A percentile compares a stretch with the other conserved stretches of the same genome.
Evolutionary conservation across 1,140 invertebrate species (phyloP).

Genomic region (Conus betulinus): DNA sequence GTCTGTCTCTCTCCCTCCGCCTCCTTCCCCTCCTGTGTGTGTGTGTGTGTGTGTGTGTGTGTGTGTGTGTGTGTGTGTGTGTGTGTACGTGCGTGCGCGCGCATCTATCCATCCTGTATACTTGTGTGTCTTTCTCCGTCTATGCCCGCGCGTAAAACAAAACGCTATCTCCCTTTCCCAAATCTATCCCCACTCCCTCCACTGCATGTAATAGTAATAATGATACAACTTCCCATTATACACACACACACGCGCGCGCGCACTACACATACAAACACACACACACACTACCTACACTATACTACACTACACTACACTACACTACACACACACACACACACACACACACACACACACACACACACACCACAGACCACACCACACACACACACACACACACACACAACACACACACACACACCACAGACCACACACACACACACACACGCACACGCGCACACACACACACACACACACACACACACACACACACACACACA

Average conservation of each 20-base stretch:
- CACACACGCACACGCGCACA: background rate
- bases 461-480: too few species aligned
- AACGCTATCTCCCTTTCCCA: background rate
- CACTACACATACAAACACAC: background rate
- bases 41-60: background rate
- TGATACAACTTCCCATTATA: background rate
- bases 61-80: too few species aligned
- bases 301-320: background rate
- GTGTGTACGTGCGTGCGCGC: background rate
- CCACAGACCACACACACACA: too few species aligned
- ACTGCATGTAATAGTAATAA: background rate
- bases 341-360: constrained; percentile 28
- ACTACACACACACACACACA: constrained; percentile 14
- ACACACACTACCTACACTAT: too few species aligned
- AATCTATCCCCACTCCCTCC: background rate
- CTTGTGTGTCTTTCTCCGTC: background rate
- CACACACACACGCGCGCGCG: background rate
- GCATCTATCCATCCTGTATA: background rate
- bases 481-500: constrained; percentile 26
- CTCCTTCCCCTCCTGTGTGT: too few species aligned
- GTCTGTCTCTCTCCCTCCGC: background rate
- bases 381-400: too few species aligned
- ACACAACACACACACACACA: too few species aligned
- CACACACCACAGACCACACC: constrained; percentile 20
- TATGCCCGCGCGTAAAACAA: background rate